Percentiles rank a stretch among this genome's conserved stretches.
phyloP scores from a whole-genome alignment of 2,888 invertebrate genomes.

The Acrobasis consociella region DNA sequence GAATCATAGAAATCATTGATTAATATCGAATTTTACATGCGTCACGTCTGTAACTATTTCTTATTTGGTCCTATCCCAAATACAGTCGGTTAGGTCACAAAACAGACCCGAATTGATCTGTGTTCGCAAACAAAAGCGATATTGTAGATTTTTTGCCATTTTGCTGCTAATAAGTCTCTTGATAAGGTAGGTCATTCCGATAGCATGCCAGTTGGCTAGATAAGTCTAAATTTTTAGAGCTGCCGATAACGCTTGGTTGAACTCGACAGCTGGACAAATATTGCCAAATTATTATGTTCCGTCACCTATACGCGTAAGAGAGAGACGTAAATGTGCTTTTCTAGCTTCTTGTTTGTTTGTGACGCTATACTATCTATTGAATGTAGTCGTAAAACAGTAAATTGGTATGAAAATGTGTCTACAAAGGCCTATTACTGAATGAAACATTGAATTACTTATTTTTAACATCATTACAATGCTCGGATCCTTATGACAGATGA shows the following conservation, averaged over 20 bases:
- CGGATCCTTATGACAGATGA: too few relatives aligned
- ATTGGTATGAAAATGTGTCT: too few relatives aligned
- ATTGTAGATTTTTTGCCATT: conserved; percentile 13
- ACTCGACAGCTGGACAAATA: conserved; percentile 9
- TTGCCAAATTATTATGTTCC: conserved; percentile 5
- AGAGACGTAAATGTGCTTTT: background rate
- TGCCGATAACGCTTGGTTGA: background rate
- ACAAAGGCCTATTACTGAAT: too few relatives aligned
- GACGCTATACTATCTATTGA: too few relatives aligned
- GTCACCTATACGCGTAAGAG: background rate
- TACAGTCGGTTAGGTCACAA: conserved; percentile 3
- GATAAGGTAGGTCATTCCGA: conserved; percentile 32
- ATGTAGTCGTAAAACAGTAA: too few relatives aligned
- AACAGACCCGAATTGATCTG: background rate
- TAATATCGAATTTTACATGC: too few relatives aligned
- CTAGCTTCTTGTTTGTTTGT: too few relatives aligned
- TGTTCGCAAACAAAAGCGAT: conserved; percentile 3
- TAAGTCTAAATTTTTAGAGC: conserved; percentile 55
- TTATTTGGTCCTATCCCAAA: background rate
- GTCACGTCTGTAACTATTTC: too few relatives aligned
- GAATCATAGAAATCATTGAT: too few relatives aligned
- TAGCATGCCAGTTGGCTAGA: conserved; percentile 45
- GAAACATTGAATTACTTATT: too few relatives aligned
- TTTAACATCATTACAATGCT: too few relatives aligned
- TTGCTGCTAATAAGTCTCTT: conserved; percentile 20